phyloP scores from a whole-genome alignment of 2,888 invertebrate species.

The Heliconius aoede region DNA sequence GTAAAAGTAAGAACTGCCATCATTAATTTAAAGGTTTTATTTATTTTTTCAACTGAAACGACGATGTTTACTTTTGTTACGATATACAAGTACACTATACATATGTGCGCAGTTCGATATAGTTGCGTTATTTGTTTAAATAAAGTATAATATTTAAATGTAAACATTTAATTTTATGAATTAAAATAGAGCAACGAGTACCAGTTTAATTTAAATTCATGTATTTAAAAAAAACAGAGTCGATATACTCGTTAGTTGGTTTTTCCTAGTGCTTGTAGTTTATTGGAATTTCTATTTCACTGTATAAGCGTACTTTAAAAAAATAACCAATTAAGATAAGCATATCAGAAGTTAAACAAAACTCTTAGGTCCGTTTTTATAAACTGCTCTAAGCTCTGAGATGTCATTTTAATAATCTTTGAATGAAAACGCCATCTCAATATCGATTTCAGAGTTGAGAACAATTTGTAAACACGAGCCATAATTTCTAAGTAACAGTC shows the following conservation, averaged over 20 bases:
- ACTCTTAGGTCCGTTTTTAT: neutral
- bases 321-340: neutral
- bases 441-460: no score
- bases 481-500: neutral
- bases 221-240: neutral
- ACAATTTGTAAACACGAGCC: no score
- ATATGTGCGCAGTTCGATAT: slow-evolving; percentile 3
- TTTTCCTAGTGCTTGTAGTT: neutral
- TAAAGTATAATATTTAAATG: neutral
- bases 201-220: neutral
- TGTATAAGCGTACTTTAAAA: neutral
- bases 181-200: neutral
- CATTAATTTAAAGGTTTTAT: slow-evolving; percentile 25
- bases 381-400: no score
- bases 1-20: slow-evolving; percentile 6
- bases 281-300: neutral
- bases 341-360: neutral
- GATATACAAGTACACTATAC: no score
- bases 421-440: no score
- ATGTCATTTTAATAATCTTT: no score
- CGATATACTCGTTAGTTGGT: neutral
- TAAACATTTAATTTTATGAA: neutral
- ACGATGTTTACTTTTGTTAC: neutral
- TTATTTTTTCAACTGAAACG: slow-evolving; percentile 14
- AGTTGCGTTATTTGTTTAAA: neutral